A percentile compares a stretch with the other conserved stretches of the same genome.
Evolutionary conservation across 2,113 vertebrate species (phyloP).

Genomic region (Xenus cinereus): DNA sequence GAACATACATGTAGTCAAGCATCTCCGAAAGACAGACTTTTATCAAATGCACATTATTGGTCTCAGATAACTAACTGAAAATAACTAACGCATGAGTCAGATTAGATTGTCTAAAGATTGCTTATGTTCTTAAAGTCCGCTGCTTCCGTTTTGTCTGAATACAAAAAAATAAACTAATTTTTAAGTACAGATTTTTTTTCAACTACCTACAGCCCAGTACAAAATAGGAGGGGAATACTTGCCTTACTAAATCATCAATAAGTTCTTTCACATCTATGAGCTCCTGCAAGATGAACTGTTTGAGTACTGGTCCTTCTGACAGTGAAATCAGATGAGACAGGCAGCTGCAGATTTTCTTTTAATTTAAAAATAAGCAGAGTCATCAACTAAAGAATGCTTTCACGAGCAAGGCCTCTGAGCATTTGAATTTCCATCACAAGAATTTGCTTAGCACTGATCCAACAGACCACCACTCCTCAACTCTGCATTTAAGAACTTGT

Average conservation of each 20-base stretch:
- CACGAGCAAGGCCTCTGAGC: not conserved
- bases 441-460: not conserved
- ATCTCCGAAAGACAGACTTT: not conserved
- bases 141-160: not conserved
- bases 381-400: not conserved
- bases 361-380: not conserved
- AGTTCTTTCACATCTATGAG: not conserved
- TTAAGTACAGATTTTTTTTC: not conserved
- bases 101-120: not conserved
- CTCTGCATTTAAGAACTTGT: not conserved
- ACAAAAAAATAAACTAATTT: not conserved
- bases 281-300: not conserved
- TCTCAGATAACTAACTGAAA: not conserved
- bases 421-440: not conserved
- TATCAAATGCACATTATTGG: not conserved
- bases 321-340: not conserved
- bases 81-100: not conserved
- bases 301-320: not conserved
- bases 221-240: not conserved
- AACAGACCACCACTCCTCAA: not conserved
- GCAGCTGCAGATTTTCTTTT: not conserved
- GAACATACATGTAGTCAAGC: not conserved
- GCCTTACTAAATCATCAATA: not conserved
- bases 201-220: not conserved
- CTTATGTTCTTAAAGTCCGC: not conserved